Percentiles rank a stretch among this genome's conserved stretches.
Evolutionary conservation across 2,797 vertebrate species (phyloP).

Genomic region (Anniella stebbinsi): DNA sequence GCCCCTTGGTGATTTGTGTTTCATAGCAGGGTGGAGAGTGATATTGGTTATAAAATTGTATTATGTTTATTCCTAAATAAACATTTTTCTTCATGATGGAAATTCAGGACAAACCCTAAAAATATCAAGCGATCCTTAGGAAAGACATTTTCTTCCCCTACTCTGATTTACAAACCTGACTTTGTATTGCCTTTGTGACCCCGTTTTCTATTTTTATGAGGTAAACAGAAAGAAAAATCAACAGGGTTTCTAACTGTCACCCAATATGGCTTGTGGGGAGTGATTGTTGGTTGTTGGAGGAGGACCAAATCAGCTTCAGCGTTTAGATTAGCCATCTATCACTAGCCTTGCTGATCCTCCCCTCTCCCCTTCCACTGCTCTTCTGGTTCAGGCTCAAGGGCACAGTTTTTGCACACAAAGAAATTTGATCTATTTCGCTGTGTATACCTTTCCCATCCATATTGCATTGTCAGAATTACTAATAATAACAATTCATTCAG

Average conservation of each 20-base stretch:
- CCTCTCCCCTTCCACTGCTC: too few species aligned
- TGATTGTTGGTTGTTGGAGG: background rate
- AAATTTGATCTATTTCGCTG: background rate
- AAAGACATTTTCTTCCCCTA: background rate
- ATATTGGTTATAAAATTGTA: background rate
- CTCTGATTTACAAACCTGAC: constrained; percentile 28
- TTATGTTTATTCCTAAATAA: constrained; percentile 4
- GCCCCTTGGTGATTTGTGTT: background rate
- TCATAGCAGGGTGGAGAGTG: background rate
- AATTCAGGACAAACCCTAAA: constrained; percentile 8
- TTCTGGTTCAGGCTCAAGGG: constrained; percentile 9
- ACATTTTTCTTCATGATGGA: constrained; percentile 17
- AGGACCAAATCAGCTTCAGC: background rate
- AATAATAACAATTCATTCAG: constrained; percentile 6
- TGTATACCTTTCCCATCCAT: background rate
- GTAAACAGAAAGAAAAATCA: background rate
- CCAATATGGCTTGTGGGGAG: background rate
- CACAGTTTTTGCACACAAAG: constrained; percentile 2
- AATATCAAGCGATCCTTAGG: constrained; percentile 7
- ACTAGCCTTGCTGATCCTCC: background rate
- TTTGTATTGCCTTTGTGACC: constrained; percentile 35
- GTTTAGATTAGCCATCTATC: constrained; percentile 29
- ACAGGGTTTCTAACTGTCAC: constrained; percentile 10
- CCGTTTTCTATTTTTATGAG: constrained; percentile 28
- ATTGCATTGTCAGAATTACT: constrained; percentile 5